Base-by-base conservation (phyloP, 2,888 invertebrate species). In the Lithophane semibrunnea region DNA sequence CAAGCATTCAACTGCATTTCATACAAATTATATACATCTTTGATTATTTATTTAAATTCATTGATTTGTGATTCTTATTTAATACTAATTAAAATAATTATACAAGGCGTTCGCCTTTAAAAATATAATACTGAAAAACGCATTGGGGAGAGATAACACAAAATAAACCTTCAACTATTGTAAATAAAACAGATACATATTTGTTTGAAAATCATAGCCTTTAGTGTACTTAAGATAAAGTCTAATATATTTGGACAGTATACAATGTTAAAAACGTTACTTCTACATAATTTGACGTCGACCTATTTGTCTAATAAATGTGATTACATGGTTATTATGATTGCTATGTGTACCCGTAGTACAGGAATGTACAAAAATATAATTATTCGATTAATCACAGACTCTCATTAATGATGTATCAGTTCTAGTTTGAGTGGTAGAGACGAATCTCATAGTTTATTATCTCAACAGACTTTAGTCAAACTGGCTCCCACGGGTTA, bases 351-450 rank as follows among this genome's bases (percentile, higher is more conserved):
- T 94, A 96, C 96, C 96, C 96, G 96, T 96, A 95, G 91, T 91
- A 89, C 90, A 95, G 96, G 96, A 96, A 96, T 96, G 96, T 96
- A 96, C 90, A 95, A 95, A 95, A 95, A 96, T 96, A 95, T 93
- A 92, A 93, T 93, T 92, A 93, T 92, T 93, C 88, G 90, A 91
- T 91, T 90, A 92, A 95, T 95, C 95, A 96, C 95, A 96, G 95
- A 92, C 88, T 89, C 86, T 88, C 82, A 82, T 29, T 90, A 83
- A 91, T 90, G 88, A 88, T 90, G 85, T 86, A 85, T 89, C 82
- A 88, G 86, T 87, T 89, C 79, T 88, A 88, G 73, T 56, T 71
- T 78, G 37, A 77, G 81, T 75, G 78, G 79, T 79, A 73, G 79
- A 84, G 73, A 73, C 64, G 66, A 79, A 67, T 69, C 29, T 74